Evolutionary conservation across 2,888 invertebrate genomes (phyloP).

Genomic region (Cantharis nigra): DNA sequence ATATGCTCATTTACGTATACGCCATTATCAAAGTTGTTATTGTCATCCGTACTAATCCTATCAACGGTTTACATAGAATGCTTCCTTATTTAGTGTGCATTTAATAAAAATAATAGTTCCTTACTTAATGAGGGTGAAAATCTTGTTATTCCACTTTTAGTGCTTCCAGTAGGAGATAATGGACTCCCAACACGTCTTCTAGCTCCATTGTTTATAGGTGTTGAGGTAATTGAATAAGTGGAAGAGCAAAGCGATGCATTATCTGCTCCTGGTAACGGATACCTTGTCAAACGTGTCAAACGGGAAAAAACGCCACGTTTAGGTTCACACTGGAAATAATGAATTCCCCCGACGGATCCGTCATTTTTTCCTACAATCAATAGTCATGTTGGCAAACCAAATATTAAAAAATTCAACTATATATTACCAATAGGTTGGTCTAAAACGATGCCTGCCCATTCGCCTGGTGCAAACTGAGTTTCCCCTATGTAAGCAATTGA

Average conservation of each 20-base stretch:
- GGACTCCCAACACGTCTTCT: conserved; percentile 44
- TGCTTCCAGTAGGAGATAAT: conserved; percentile 49
- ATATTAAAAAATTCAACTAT: not conserved
- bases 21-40: not conserved
- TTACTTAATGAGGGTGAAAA: conserved; percentile 47
- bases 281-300: conserved; percentile 80
- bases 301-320: conserved; percentile 94
- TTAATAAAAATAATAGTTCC: conserved; percentile 9
- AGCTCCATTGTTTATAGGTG: conserved; percentile 41
- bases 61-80: not conserved
- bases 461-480: conserved; percentile 96
- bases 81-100: not conserved
- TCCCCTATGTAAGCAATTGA: conserved; percentile 93
- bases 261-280: conserved; percentile 65
- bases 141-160: conserved; percentile 41
- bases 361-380: conserved; percentile 85
- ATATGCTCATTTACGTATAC: not conserved
- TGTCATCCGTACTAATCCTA: not conserved
- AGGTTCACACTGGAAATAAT: conserved; percentile 93
- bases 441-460: conserved; percentile 97
- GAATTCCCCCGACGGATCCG: conserved; percentile 88
- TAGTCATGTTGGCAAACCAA: not conserved
- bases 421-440: conserved; percentile 88
- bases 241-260: conserved; percentile 22
- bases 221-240: conserved; percentile 29